Evolutionary conservation across 2,113 vertebrate genomes (phyloP), one percentile per base, ranked within the genome.

Genomic region (Stegastes partitus): DNA sequence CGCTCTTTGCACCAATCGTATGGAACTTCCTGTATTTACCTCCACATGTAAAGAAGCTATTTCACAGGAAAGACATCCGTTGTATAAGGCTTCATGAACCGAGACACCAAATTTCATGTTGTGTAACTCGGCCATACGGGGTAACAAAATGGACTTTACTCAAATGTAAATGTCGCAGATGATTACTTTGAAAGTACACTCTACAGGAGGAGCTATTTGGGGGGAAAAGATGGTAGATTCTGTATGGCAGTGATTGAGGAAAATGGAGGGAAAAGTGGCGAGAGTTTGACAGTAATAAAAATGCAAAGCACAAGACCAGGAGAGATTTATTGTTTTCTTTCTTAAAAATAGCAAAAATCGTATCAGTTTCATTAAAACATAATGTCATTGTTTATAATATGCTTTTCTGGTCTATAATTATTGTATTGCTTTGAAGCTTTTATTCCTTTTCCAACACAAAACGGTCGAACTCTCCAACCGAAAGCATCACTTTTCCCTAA

Each of bases 101-200:
- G 50, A 23, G 23, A 50, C 62, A 47, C 15, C 49, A 22, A 34
- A 34, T 69, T 73, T 49, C 10, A 22, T 45, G 19, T 66, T 21
- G 10, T 34, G 31, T 9, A 34, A 12, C 22, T 53, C 15, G 25
- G 42, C 19, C 55, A 26, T 23, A 0, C 11, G 21, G 4, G 28
- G 51, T 3, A 22, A 55, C 4, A 26, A 44, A 69, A 63, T 63
- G 62, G 63, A 37, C 42, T 51, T 49, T n/a, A 79, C 82, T 68
- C 50, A 75, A 55, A 71, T 79, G 59, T 59, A 76, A 76, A 64
- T 54, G 62, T 73, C 71, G 76, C 14, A 44, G 31, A 25, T 64
- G 34, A 79, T 72, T 79, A 59, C 73, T 68, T 63, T 86, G 23
- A 53, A 56, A 59, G 28, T 23, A 18, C 59, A 26, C 26, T 37